A percentile compares a stretch with the other conserved stretches of the same genome.
Evolutionary conservation across 2,888 invertebrate genomes (phyloP).

Genomic region (Ashinkailepas kermadecensis): DNA sequence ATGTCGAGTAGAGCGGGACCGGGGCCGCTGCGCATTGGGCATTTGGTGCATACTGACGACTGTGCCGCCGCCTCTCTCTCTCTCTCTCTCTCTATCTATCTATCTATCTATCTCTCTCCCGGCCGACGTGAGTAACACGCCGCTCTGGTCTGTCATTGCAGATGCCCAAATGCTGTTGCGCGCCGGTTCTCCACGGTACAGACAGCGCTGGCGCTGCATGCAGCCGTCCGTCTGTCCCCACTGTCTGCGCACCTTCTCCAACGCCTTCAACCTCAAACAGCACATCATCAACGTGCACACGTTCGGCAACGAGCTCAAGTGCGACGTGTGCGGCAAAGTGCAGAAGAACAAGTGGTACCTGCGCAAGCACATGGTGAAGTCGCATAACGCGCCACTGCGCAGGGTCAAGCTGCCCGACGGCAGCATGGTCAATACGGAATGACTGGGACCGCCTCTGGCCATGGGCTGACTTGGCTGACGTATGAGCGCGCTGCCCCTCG

Average conservation of each 20-base stretch:
- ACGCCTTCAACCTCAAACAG: constrained; percentile 41
- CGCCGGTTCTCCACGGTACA: constrained; percentile 25
- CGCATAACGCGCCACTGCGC: constrained; percentile 39
- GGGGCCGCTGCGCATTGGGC: too few relatives aligned
- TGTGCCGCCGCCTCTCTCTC: too few relatives aligned
- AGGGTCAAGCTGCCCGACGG: constrained; percentile 29
- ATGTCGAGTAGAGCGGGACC: too few relatives aligned
- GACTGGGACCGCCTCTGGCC: constrained; percentile 5
- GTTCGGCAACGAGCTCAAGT: constrained; percentile 39
- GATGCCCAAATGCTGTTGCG: constrained; percentile 10
- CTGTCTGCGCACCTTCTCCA: constrained; percentile 41
- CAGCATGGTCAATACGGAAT: constrained; percentile 23
- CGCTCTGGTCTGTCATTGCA: constrained; percentile 19
- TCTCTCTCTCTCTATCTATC: too few relatives aligned
- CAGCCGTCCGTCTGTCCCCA: constrained; percentile 40
- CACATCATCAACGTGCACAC: constrained; percentile 41
- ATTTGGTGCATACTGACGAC: too few relatives aligned
- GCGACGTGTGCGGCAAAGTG: constrained; percentile 38
- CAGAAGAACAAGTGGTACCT: constrained; percentile 42
- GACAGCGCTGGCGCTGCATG: constrained; percentile 40
- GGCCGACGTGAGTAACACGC: neutral
- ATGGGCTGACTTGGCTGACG: neutral
- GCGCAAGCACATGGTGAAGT: constrained; percentile 40
- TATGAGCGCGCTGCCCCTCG: neutral
- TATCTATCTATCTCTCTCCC: too few relatives aligned